Evolutionary conservation across 1,140 invertebrate species (phyloP).

Genomic region (Hyles euphorbiae): DNA sequence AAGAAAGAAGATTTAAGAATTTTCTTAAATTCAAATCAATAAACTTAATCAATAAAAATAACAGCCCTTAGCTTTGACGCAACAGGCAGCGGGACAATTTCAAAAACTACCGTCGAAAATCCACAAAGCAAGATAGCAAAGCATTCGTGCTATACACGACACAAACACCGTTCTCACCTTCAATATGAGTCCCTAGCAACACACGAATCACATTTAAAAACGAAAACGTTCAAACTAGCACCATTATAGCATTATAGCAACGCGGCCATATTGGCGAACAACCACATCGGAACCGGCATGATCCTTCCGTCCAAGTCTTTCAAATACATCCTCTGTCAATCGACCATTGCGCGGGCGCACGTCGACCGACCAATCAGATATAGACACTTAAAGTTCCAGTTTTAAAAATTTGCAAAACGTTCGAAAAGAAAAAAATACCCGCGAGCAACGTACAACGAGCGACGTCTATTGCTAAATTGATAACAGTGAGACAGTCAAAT

Average conservation of each 20-base stretch:
- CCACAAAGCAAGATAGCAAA: no score
- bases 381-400: conserved; percentile 7
- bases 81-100: no score
- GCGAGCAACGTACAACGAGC: conserved; percentile 2
- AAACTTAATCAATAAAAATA: no score
- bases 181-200: conserved; percentile 39
- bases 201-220: conserved; percentile 34
- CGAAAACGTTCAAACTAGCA: conserved; percentile 22
- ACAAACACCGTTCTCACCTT: conserved; percentile 35
- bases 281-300: conserved; percentile 16
- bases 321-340: conserved; percentile 30
- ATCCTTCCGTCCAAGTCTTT: conserved; percentile 40
- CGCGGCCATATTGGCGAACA: conserved; percentile 66
- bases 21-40: no score
- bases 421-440: conserved; percentile 7
- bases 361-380: conserved; percentile 35
- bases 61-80: no score
- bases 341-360: no score
- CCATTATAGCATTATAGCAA: conserved; percentile 30
- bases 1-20: no score
- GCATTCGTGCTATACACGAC: no score
- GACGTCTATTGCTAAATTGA: conserved; percentile 59
- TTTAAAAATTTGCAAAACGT: conserved; percentile 19
- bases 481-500: conserved; percentile 50
- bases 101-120: no score